phyloP scores from a whole-genome alignment of 2,797 vertebrate genomes.

The Danio tinwini region DNA sequence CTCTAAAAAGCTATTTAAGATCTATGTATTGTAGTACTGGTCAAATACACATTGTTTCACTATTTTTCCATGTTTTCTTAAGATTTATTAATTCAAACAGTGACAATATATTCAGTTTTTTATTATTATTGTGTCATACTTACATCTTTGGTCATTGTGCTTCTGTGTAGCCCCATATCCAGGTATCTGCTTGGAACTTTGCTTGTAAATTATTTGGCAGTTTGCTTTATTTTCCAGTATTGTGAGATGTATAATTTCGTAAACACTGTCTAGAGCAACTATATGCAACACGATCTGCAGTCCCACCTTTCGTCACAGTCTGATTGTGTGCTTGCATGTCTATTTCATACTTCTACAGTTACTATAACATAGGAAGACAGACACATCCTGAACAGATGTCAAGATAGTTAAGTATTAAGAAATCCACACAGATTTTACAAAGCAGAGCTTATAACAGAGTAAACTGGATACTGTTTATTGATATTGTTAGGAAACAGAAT shows the following conservation, averaged over 20 bases:
- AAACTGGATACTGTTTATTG: constrained; percentile 40
- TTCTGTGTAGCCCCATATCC: constrained; percentile 27
- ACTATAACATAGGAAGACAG: constrained; percentile 63
- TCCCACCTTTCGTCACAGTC: constrained; percentile 56
- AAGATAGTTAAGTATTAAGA: constrained; percentile 56
- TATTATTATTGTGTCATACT: neutral
- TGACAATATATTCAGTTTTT: neutral
- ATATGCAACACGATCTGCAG: constrained; percentile 68
- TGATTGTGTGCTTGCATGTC: constrained; percentile 62
- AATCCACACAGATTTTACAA: constrained; percentile 53
- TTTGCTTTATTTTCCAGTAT: constrained; percentile 52
- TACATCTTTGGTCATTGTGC: neutral
- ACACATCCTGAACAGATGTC: constrained; percentile 68
- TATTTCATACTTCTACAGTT: constrained; percentile 64
- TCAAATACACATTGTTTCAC: neutral
- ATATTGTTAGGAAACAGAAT: constrained; percentile 58
- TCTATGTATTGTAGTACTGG: neutral
- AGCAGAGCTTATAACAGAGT: constrained; percentile 62
- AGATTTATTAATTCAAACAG: neutral
- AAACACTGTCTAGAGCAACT: constrained; percentile 64
- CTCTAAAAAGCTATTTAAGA: neutral
- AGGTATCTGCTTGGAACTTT: constrained; percentile 42
- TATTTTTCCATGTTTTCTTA: no score
- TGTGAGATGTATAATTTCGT: constrained; percentile 49
- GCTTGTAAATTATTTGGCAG: constrained; percentile 52